Conservation (phyloP, 2,113 vertebrate genomes). For the Triplophysa rosa region DNA sequence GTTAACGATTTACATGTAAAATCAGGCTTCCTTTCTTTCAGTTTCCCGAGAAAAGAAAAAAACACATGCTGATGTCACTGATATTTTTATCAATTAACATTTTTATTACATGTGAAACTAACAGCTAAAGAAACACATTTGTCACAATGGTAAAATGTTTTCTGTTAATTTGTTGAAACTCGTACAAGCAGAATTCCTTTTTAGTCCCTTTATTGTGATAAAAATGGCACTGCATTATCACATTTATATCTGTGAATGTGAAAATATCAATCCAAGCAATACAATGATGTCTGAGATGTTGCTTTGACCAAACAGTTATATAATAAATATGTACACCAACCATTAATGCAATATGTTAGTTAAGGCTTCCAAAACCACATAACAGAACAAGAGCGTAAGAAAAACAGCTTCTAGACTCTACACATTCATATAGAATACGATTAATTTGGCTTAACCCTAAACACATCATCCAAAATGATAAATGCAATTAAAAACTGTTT, state of each 20-base stretch:
- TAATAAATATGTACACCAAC: neutral
- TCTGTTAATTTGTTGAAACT: neutral
- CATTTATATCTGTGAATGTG: neutral
- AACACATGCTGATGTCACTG: neutral
- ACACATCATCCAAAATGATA: too few relatives aligned
- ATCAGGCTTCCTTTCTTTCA: neutral
- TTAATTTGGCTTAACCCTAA: too few relatives aligned
- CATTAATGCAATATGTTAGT: neutral
- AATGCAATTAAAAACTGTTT: neutral
- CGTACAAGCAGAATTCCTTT: neutral
- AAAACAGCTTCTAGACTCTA: too few relatives aligned
- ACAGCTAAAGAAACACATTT: neutral
- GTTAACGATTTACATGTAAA: neutral
- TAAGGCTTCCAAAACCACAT: neutral
- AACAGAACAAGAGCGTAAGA: neutral
- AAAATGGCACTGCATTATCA: neutral
- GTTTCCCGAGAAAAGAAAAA: neutral
- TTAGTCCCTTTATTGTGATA: neutral
- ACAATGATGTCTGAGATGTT: neutral
- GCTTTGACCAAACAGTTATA: neutral
- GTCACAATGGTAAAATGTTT: neutral
- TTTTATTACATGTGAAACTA: neutral
- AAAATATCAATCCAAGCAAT: neutral
- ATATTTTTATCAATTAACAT: neutral
- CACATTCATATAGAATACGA: too few relatives aligned